These are phyloP conservation scores for Ecliptopera silaceata DNA, from an alignment of 2,888 invertebrate genomes.

Conservation along the genomic window DNA sequence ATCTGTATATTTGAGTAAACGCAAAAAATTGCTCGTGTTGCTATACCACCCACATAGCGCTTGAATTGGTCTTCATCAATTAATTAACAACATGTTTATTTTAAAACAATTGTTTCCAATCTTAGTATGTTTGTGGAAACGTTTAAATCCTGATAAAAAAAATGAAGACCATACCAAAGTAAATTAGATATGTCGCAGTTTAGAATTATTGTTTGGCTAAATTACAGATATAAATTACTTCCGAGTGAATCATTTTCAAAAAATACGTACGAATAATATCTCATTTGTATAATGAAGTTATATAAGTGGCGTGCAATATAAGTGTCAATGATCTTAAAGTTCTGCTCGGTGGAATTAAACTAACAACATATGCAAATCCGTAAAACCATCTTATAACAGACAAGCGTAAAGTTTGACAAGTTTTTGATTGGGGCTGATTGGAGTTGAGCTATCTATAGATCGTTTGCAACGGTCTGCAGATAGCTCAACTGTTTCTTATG, in stretches of 20 bases:
- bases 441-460: no score
- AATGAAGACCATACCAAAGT: neutral
- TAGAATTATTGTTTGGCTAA: neutral
- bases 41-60: constrained; percentile 66
- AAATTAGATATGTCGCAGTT: neutral
- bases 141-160: constrained; percentile 18
- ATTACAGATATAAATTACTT: constrained; percentile 15
- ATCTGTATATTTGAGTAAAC: constrained; percentile 58
- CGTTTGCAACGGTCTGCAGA: no score
- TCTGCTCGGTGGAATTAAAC: constrained; percentile 32
- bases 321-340: constrained; percentile 21
- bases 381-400: constrained; percentile 47
- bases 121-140: constrained; percentile 49
- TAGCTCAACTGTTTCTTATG: no score
- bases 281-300: neutral
- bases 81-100: constrained; percentile 37
- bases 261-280: constrained; percentile 10
- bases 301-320: constrained; percentile 4
- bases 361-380: constrained; percentile 65
- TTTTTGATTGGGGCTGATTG: no score
- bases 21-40: constrained; percentile 52
- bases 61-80: constrained; percentile 56
- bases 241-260: constrained; percentile 20
- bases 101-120: constrained; percentile 47
- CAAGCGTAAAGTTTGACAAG: constrained; percentile 39